phyloP scores from a whole-genome alignment of 2,797 vertebrate genomes.

The Coracias cyanogaster region DNA sequence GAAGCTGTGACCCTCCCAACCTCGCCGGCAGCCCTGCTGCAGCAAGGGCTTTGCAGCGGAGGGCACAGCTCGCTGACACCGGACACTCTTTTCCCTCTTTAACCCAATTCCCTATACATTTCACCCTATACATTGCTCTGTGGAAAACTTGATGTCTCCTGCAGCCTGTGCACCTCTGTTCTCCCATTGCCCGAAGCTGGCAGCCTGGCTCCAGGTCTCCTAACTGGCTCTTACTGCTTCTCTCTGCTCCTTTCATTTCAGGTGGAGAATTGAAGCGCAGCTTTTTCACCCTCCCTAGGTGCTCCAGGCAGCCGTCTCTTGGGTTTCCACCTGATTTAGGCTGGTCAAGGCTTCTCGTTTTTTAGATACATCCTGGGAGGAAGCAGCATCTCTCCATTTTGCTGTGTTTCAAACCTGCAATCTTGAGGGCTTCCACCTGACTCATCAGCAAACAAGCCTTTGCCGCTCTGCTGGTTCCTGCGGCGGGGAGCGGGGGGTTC shows the following conservation, averaged over 20 bases:
- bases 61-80: not conserved
- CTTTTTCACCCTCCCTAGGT: too few species aligned
- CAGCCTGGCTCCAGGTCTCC: not conserved
- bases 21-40: fast-evolving
- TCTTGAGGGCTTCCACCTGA: not conserved
- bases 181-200: fast-evolving
- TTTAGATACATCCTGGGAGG: not conserved
- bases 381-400: fast-evolving
- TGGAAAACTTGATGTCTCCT: not conserved
- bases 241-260: not conserved
- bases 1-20: not conserved
- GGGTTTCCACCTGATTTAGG: not conserved
- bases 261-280: not conserved
- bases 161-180: not conserved
- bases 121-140: not conserved
- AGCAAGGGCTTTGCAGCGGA: not conserved
- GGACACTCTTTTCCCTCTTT: fast-evolving
- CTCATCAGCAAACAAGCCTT: not conserved
- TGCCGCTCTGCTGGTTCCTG: not conserved
- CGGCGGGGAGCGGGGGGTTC: fast-evolving
- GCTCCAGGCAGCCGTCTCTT: not conserved
- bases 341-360: not conserved
- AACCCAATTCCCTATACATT: too few species aligned
- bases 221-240: not conserved
- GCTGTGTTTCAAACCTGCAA: not conserved